Base-by-base conservation (phyloP, 1,140 invertebrate species). In the Tribolium castaneum region DNA sequence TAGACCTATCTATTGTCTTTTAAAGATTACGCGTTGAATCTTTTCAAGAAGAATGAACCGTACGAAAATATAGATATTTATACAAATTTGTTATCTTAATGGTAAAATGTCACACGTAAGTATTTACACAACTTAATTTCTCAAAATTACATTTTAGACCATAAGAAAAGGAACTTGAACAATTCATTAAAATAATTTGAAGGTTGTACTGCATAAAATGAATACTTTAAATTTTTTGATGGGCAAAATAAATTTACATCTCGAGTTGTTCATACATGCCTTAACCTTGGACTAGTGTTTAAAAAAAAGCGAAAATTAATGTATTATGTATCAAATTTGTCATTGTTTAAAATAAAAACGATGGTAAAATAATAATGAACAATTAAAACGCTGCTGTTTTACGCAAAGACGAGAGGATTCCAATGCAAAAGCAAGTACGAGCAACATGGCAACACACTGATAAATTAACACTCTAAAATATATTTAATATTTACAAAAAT, bases 1-100 rank as follows among this genome's bases (percentile, higher is more conserved):
- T 80, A 78, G 25, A 79, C 80, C 76, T 83, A 83, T 75, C 77
- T 83, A 83, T 83, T 83, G 82, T 83, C 82, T 83, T 83, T 81
- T 81, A 82, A 76, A 56, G 70, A 80, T 78, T 52, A 77, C 62
- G 51, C 59, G 54, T 70, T 72, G 13, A 70, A 80, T 35, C 52
- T 66, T 76, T 80, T 76, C 10, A 66, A 66, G 35, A 66, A 66
- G 30, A 66, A 66, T 66, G 30, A 35, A 79, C 45, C 74, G 81
- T 83, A 83, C 34, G 80, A 83, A 83, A 83, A 83, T 83, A 83
- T 75, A 81, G 19, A 25, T 59, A 59, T 79, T 78, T 80, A 77
- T 82, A 81, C 78, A 82, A 75, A 78, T 79, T 77, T 75, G 56
- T 50, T 78, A 66, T 75, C 35, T 78, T 80, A 74, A 50, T 66